Evolutionary conservation across 1,140 invertebrate genomes (phyloP).

Genomic region (Conus ventricosus): DNA sequence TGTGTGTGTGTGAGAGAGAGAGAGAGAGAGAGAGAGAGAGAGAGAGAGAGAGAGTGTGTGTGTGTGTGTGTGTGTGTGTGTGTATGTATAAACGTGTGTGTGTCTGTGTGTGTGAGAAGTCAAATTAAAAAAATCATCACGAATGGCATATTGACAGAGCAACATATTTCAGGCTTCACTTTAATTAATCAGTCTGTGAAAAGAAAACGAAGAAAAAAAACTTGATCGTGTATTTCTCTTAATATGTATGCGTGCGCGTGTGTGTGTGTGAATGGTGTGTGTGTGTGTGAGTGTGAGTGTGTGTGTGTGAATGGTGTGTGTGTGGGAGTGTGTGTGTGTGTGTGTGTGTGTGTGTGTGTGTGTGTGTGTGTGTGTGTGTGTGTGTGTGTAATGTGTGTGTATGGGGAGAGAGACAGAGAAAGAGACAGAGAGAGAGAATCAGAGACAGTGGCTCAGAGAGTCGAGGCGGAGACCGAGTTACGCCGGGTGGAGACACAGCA

Average conservation of each 20-base stretch:
- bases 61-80: not conserved
- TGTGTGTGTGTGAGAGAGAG: not conserved
- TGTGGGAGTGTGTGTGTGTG: not conserved
- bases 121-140: not conserved
- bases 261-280: conserved; percentile 18
- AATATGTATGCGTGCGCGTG: too few species aligned
- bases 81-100: too few species aligned
- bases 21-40: not conserved
- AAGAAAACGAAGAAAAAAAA: not conserved
- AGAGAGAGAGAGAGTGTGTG: not conserved
- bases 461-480: too few species aligned
- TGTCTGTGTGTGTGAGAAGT: too few species aligned
- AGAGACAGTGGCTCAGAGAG: not conserved
- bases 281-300: not conserved
- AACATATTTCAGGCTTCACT: too few species aligned
- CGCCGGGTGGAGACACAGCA: too few species aligned
- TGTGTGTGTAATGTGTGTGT: too few species aligned
- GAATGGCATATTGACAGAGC: not conserved
- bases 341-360: conserved; percentile 8
- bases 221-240: not conserved
- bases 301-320: not conserved
- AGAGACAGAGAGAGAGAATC: not conserved
- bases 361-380: too few species aligned
- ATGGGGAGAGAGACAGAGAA: too few species aligned
- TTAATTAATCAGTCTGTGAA: not conserved